A percentile compares a stretch with the other conserved stretches of the same genome.
Conservation (phyloP, 2,113 vertebrate species). For the Saguinus midas region DNA sequence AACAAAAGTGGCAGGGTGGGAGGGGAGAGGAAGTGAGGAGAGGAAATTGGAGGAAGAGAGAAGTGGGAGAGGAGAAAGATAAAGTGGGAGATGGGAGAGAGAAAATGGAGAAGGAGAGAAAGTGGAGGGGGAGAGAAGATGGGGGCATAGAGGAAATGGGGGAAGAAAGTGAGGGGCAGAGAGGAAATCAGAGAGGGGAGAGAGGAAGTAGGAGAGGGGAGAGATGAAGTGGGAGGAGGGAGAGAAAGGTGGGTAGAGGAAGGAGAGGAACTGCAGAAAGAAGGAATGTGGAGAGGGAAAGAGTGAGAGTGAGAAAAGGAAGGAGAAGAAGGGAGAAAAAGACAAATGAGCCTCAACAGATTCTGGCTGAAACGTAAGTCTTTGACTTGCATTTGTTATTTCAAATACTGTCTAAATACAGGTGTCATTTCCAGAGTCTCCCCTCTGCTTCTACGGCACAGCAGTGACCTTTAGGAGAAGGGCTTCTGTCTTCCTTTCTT, state of each 20-base stretch:
- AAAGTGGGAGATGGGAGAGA: too few relatives aligned
- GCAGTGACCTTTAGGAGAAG: background rate
- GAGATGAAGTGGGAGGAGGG: too few relatives aligned
- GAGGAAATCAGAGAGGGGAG: too few relatives aligned
- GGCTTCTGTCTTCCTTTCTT: background rate
- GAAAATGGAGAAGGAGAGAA: too few relatives aligned
- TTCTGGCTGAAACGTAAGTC: background rate
- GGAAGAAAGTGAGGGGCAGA: too few relatives aligned
- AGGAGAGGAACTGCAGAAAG: background rate
- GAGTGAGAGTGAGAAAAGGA: background rate
- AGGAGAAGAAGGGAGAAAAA: background rate
- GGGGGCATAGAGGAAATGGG: too few relatives aligned
- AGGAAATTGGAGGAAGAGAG: too few relatives aligned
- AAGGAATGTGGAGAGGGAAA: background rate
- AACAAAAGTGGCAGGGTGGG: background rate
- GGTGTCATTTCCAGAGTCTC: background rate
- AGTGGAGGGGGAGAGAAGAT: too few relatives aligned
- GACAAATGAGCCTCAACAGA: background rate
- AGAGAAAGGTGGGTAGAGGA: background rate
- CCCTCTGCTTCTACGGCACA: background rate
- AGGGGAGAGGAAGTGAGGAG: too few relatives aligned
- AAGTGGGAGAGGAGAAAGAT: too few relatives aligned
- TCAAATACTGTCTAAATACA: background rate
- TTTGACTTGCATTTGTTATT: background rate
- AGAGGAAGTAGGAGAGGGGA: too few relatives aligned